Conservation (phyloP, 2,113 vertebrate genomes). For the Lagopus muta region DNA sequence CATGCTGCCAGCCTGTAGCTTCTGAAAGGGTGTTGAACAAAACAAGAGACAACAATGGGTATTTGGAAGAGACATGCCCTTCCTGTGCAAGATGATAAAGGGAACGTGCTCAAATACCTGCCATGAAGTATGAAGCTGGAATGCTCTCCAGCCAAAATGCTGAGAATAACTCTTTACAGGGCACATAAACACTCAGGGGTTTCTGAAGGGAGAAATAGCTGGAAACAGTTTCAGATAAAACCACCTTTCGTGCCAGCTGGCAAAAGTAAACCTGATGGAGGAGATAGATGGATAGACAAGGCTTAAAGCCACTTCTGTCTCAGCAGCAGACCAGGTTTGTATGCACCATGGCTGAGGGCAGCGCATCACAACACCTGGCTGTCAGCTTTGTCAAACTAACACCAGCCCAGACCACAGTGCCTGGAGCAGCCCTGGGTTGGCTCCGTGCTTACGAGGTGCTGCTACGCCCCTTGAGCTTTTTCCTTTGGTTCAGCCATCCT, state of each 20-base stretch:
- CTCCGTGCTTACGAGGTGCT: rapidly evolving
- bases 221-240: constrained; percentile 53
- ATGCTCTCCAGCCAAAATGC: background rate
- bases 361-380: constrained; percentile 15
- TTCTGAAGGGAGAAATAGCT: constrained; percentile 45
- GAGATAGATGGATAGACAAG: constrained; percentile 8
- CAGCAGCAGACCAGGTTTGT: background rate
- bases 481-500: background rate
- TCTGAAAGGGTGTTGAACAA: background rate
- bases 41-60: background rate
- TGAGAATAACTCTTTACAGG: constrained; percentile 27
- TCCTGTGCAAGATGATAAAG: background rate
- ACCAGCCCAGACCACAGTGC: constrained; percentile 12
- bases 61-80: background rate
- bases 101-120: background rate
- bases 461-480: background rate
- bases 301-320: constrained; percentile 63
- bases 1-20: background rate
- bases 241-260: constrained; percentile 11
- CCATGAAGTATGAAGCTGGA: background rate
- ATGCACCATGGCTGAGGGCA: constrained; percentile 1
- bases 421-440: background rate
- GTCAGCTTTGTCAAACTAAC: constrained; percentile 28
- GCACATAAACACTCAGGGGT: background rate
- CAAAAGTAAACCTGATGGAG: constrained; percentile 42